Evolutionary conservation across 2,888 invertebrate species (phyloP).

Genomic region (Diaphora mendica): DNA sequence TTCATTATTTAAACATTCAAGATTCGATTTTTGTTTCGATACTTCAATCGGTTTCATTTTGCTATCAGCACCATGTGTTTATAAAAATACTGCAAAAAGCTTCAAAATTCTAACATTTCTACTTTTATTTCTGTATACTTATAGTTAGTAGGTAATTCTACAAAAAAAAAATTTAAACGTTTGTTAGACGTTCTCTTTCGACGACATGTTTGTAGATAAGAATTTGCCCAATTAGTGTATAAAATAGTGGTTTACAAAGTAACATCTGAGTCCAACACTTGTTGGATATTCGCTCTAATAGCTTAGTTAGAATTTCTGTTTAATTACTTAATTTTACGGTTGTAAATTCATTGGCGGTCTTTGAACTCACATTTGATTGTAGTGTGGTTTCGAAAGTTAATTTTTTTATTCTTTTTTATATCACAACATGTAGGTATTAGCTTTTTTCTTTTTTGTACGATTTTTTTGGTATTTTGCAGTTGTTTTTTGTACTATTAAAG

Average conservation of each 20-base stretch:
- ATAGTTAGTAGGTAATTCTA: background rate
- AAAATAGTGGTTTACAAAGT: conserved; percentile 15
- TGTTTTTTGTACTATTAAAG: background rate
- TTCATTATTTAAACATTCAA: background rate
- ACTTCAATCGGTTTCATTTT: background rate
- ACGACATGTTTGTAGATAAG: background rate
- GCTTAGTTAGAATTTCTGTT: conserved; percentile 28
- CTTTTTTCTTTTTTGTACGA: background rate
- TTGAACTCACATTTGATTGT: conserved; percentile 7
- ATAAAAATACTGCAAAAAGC: background rate
- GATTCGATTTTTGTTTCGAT: background rate
- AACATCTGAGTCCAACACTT: conserved; percentile 21
- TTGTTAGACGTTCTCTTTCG: background rate
- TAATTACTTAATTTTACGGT: conserved; percentile 31
- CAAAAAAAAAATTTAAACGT: background rate
- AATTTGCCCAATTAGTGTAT: conserved; percentile 15
- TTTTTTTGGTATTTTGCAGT: background rate
- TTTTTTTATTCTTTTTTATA: background rate
- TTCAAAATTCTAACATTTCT: background rate
- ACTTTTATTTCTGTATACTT: background rate
- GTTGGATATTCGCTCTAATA: conserved; percentile 25
- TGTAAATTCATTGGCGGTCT: conserved; percentile 13
- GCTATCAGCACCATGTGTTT: too few species aligned
- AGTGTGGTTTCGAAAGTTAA: conserved; percentile 20
- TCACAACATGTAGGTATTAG: background rate